Base-by-base conservation (phyloP, 2,888 invertebrate species). In the Drosophila longiperda region DNA sequence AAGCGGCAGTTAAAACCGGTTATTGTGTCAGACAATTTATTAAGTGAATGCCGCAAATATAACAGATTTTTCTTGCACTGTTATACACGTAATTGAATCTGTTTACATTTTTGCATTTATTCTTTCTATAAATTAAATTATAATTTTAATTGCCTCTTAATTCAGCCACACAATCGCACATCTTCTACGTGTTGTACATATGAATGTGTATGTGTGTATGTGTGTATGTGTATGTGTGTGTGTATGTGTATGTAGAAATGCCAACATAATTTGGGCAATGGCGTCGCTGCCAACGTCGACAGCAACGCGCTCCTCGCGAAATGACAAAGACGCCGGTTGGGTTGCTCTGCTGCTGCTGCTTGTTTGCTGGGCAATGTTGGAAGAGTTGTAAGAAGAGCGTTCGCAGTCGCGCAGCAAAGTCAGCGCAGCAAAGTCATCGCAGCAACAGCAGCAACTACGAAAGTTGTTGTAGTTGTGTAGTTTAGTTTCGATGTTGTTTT, bases 251-350 rank as follows among this genome's bases (percentile, higher is more conserved):
- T 53, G 62, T 49, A 42, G 15, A 63, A 58, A 71, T 59, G 75
- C 67, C 64, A 72, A 78, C 72, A 76, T 76, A 73, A 72, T 82
- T 82, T 79, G 72, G 82, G 77, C 72, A 88, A 80, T 78, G 88
- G 78, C 80, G 88, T 75, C 86, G 84, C 74, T 82, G 86, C 62
- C 77, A 65, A 80, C 84, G 64, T 58, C 71, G 74, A 67, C 69
- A 67, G 58, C 63, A 72, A 49, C 78, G 77, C 69, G 65, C 45
- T 65, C 69, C 54, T 70, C 80, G 79, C 81, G 84, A 88, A 84
- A 79, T 88, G 77, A 83, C 84, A 83, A 88, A 85, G 84, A 88
- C 84, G 89, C 84, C 84, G 84, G 84, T 79, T 88, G 71, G 75
- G 58, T 29, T 71, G 68, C 83, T 54, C 73, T 73, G 76, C 66